These are phyloP conservation scores for Sciurus niger DNA, from an alignment of 2,113 vertebrate genomes.

Conservation along the genomic window DNA sequence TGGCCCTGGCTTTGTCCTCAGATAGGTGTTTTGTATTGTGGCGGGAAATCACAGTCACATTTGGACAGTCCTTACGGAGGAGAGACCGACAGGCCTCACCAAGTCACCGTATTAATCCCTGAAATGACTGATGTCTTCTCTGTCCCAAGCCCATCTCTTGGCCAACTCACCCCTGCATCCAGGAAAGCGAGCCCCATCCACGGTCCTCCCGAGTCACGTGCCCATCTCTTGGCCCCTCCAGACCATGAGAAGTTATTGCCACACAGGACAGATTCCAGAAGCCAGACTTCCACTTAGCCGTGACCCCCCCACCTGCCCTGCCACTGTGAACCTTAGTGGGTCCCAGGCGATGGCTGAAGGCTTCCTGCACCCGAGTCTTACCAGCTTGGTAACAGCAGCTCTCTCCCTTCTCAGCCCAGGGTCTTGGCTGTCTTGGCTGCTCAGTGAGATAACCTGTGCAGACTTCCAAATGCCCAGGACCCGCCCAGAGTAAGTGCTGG, in stretches of 20 bases:
- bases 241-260: neutral
- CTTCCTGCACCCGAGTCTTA: rapidly evolving
- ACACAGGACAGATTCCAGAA: neutral
- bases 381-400: neutral
- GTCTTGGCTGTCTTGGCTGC: neutral
- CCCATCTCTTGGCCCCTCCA: too few species aligned
- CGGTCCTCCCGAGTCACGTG: rapidly evolving
- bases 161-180: rapidly evolving
- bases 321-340: rapidly evolving
- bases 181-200: rapidly evolving
- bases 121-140: rapidly evolving
- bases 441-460: rapidly evolving
- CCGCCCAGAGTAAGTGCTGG: neutral
- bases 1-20: neutral
- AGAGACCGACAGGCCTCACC: neutral
- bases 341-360: rapidly evolving
- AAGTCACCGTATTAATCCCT: rapidly evolving
- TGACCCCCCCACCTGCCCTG: rapidly evolving
- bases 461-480: too few species aligned
- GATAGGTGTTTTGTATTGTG: too few species aligned
- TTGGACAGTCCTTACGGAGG: neutral
- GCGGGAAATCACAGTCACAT: neutral
- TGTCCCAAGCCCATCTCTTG: rapidly evolving
- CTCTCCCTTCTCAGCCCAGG: rapidly evolving
- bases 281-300: rapidly evolving